These are phyloP conservation scores for Merluccius polli DNA, from an alignment of 2,797 vertebrate genomes.

Conservation along the genomic window DNA sequence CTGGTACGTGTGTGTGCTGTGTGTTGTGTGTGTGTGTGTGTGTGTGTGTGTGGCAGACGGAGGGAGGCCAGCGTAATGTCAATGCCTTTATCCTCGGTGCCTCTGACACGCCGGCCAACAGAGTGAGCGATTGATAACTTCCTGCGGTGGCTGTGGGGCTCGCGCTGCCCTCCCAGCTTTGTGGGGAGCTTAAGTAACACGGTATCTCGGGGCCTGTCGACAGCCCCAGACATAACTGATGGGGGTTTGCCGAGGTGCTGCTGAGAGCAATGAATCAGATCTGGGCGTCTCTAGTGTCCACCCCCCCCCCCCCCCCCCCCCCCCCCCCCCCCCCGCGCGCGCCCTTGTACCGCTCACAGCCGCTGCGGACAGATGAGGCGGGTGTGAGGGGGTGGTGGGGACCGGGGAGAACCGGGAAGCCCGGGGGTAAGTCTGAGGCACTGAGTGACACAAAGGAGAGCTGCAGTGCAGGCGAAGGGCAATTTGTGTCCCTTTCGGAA, in stretches of 20 bases:
- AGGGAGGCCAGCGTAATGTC: slow-evolving; percentile 44
- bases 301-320: slow-evolving; percentile 23
- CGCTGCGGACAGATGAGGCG: slow-evolving; percentile 33
- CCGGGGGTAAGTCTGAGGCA: neutral
- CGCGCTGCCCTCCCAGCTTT: slow-evolving; percentile 47
- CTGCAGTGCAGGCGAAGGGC: slow-evolving; percentile 39
- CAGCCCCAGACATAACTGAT: slow-evolving; percentile 55
- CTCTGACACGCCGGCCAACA: slow-evolving; percentile 59
- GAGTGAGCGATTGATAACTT: slow-evolving; percentile 65
- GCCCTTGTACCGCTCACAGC: neutral
- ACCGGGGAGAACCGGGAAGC: slow-evolving; percentile 32
- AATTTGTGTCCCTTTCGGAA: neutral
- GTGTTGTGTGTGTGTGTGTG: neutral
- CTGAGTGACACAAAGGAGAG: slow-evolving; percentile 37
- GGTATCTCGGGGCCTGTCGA: slow-evolving; percentile 46
- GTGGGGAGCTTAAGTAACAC: slow-evolving; percentile 57
- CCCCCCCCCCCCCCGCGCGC: too few relatives aligned
- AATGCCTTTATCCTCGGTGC: slow-evolving; percentile 32
- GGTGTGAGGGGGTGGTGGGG: slow-evolving; percentile 19
- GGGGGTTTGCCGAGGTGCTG: slow-evolving; percentile 40
- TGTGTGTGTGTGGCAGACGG: slow-evolving; percentile 18
- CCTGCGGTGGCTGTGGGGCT: slow-evolving; percentile 52
- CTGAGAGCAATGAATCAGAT: slow-evolving; percentile 60
- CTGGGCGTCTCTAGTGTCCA: slow-evolving; percentile 39
- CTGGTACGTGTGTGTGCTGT: slow-evolving; percentile 47